A percentile compares a stretch with the other conserved stretches of the same genome.
Conservation (phyloP, 1,140 invertebrate species). For the Calliopsis andreniformis region DNA sequence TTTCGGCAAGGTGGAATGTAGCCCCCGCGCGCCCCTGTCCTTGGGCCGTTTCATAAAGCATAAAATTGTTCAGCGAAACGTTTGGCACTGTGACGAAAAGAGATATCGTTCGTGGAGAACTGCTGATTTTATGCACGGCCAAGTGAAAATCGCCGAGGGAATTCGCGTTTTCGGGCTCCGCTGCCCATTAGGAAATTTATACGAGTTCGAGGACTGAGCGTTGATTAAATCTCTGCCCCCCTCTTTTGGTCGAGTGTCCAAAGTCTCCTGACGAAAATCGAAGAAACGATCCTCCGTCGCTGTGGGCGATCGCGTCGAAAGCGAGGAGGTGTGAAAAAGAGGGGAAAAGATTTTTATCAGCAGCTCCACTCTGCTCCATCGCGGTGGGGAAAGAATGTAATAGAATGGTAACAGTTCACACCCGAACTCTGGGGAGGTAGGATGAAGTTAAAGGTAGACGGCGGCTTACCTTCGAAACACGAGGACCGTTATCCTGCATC, state of each 20-base stretch:
- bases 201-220: slow-evolving; percentile 12
- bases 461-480: slow-evolving; percentile 60
- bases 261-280: slow-evolving; percentile 62
- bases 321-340: not conserved
- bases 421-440: slow-evolving; percentile 15
- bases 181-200: slow-evolving; percentile 63
- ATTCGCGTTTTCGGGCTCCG: not conserved
- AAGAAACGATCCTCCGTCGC: slow-evolving; percentile 51
- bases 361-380: slow-evolving; percentile 20
- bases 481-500: slow-evolving; percentile 52
- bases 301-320: slow-evolving; percentile 53
- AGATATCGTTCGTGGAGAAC: not conserved
- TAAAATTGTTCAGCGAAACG: slow-evolving; percentile 6
- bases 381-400: slow-evolving; percentile 51
- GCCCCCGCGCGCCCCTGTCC: not conserved
- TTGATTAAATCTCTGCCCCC: slow-evolving; percentile 59
- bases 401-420: slow-evolving; percentile 58
- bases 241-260: not conserved
- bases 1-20: not conserved
- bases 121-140: slow-evolving; percentile 4
- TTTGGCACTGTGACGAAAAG: not conserved
- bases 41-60: not conserved
- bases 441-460: slow-evolving; percentile 54
- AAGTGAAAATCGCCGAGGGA: not conserved
- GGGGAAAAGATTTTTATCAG: slow-evolving; percentile 54